phyloP scores from a whole-genome alignment of 2,113 vertebrate species.

The Pheucticus melanocephalus region DNA sequence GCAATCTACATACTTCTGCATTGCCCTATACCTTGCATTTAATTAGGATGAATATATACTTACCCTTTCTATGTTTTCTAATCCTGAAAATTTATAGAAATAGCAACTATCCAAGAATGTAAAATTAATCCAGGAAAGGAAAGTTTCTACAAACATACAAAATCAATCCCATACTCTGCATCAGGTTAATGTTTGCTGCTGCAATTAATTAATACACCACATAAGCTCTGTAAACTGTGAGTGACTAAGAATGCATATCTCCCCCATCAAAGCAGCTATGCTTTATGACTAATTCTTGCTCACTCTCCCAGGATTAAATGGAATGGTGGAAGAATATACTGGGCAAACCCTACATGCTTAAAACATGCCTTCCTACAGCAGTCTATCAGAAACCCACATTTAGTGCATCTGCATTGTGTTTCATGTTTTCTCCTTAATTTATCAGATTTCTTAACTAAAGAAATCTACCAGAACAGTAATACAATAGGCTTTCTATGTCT shows the following conservation, averaged over 20 bases:
- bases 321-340: neutral
- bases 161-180: neutral
- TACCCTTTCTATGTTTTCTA: neutral
- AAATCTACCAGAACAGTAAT: neutral
- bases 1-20: neutral
- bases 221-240: neutral
- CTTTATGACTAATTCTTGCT: neutral
- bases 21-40: neutral
- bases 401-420: neutral
- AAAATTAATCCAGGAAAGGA: neutral
- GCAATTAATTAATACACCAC: neutral
- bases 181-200: rapidly evolving
- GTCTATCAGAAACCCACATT: neutral
- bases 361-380: neutral
- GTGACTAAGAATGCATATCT: neutral
- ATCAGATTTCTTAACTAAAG: neutral
- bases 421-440: neutral
- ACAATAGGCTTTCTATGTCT: neutral
- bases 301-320: neutral
- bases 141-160: neutral
- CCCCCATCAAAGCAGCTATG: neutral
- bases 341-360: neutral
- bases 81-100: neutral
- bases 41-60: neutral
- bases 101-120: neutral